phyloP scores from a whole-genome alignment of 2,888 invertebrate genomes.

The Axea sp. region DNA sequence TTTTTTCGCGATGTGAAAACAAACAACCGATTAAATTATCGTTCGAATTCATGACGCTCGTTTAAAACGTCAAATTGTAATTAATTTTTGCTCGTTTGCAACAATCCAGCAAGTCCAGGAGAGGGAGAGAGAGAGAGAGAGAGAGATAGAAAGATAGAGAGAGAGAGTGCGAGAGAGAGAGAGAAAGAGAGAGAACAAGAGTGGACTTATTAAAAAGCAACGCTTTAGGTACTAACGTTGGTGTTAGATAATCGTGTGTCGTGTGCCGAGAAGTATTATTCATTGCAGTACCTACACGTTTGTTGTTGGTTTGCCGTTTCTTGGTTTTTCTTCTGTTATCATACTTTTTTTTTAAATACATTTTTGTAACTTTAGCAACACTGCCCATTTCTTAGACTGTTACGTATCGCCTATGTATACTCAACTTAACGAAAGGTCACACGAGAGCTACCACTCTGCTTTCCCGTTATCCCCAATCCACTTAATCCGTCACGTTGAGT shows the following conservation, averaged over 20 bases:
- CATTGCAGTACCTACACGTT: conserved; percentile 75
- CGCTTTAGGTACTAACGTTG: conserved; percentile 78
- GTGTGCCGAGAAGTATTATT: conserved; percentile 77
- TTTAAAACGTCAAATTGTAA: conserved; percentile 19
- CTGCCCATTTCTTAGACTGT: conserved; percentile 68
- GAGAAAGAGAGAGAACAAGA: no score
- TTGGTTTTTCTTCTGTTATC: conserved; percentile 68
- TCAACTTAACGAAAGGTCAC: conserved; percentile 57
- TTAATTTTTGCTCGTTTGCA: conserved; percentile 57
- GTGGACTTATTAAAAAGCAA: conserved; percentile 57
- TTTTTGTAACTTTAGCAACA: conserved; percentile 66
- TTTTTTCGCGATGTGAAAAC: background rate
- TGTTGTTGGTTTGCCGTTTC: conserved; percentile 78
- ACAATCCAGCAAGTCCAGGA: conserved; percentile 42
- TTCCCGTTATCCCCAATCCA: conserved; percentile 23
- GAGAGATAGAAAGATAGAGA: no score
- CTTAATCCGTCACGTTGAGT: background rate
- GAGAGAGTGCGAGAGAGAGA: no score
- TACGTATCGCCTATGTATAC: conserved; percentile 70
- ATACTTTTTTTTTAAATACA: conserved; percentile 54
- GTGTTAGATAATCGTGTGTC: conserved; percentile 79
- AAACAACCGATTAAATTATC: background rate
- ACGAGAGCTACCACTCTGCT: conserved; percentile 63
- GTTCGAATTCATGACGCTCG: conserved; percentile 7
- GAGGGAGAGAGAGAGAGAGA: no score